Evolutionary conservation across 1,140 invertebrate species (phyloP), one percentile per base, ranked within the genome.

Genomic region (Platorchestia sp.): DNA sequence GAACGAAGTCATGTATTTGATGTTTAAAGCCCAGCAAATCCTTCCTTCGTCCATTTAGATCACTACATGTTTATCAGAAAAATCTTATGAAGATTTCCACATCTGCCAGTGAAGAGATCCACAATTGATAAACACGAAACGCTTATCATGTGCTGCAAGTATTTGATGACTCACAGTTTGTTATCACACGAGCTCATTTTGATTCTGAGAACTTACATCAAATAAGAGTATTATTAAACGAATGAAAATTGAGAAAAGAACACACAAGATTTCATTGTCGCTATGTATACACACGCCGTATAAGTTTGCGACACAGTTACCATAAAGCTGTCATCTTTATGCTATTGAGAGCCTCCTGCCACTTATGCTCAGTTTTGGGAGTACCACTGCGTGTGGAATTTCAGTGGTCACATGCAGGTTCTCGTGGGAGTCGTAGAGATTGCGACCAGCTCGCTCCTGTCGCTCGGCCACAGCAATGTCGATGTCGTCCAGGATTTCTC

Each of bases 391-490:
- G 36, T 44, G 45, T 3, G 43, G 43, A 44, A 47, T n/a, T 45
- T 45, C 43, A 47, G 43, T 47, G 36, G 44, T n/a, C 10, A 47
- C 43, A n/a, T 44, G 43, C 10, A 93, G 27, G 44, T 47, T 44
- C 45, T 93, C 91, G 45, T 45, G 16, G 6, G 91, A 93, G 45
- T 93, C 91, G 91, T 93, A 93, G 36, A 93, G 19, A 47, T 10
- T 93, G 43, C 1, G 16, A 10, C 5, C 10, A 14, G 91, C 91
- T 41, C 91, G 41, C 40, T 45, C 40, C 45, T 47, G 36, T 47
- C 44, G 6, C 19, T 45, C 91, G 5, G 91, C 10, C 14, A 93
- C 91, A n/a, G 41, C 43, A 0, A 44, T 27, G 10, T 40, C 91
- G 36, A 93, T 5, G 45, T 93, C 91, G 45, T 93, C 91, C 44